Evolutionary conservation across 1,140 invertebrate species (phyloP).

Genomic region (Heliconius hermathena): DNA sequence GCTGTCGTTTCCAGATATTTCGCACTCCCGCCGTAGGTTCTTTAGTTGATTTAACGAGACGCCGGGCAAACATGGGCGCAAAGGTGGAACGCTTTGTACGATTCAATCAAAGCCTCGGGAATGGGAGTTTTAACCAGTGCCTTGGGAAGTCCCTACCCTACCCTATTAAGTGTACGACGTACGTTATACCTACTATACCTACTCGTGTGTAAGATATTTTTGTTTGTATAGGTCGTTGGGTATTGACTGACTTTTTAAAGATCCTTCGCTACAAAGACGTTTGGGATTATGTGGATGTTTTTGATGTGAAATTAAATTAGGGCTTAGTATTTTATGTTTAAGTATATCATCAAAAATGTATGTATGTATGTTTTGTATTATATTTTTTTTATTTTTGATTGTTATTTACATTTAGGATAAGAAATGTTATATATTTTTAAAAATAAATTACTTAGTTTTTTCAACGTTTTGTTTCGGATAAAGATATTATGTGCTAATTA

Average conservation of each 20-base stretch:
- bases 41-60: constrained; percentile 54
- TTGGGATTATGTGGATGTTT: not conserved
- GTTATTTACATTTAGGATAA: too few species aligned
- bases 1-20: constrained; percentile 38
- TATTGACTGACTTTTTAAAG: constrained; percentile 15
- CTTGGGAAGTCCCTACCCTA: constrained; percentile 2
- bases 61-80: constrained; percentile 47
- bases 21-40: constrained; percentile 28
- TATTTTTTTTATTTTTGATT: too few species aligned
- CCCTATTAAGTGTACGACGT: constrained; percentile 18
- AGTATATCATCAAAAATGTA: not conserved
- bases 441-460: too few species aligned
- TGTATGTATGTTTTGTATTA: too few species aligned
- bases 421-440: too few species aligned
- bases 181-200: not conserved
- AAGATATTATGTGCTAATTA: too few species aligned
- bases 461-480: too few species aligned
- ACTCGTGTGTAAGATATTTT: not conserved
- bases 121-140: constrained; percentile 37
- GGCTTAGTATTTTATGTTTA: not conserved
- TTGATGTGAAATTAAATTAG: not conserved
- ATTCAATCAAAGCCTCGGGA: constrained; percentile 54
- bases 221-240: constrained; percentile 9
- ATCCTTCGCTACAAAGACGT: not conserved
- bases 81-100: constrained; percentile 53